Base-by-base conservation (phyloP, 2,888 invertebrate genomes). In the Phengaris arion region DNA sequence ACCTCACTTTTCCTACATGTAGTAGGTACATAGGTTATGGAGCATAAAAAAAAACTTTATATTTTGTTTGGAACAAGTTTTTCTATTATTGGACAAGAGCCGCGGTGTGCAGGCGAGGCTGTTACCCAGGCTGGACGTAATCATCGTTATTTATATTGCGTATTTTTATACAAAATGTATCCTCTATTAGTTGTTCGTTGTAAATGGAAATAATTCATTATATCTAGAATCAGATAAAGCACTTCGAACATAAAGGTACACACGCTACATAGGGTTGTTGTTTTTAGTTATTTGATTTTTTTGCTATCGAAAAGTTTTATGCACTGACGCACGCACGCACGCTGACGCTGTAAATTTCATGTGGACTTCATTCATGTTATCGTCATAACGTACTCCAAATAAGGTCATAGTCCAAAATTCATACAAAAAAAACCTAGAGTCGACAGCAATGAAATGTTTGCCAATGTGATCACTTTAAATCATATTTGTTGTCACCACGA, bases 101-200 rank as follows among this genome's bases (percentile, higher is more conserved):
- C 72, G 52, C 35, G 35, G 35, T 52, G 72, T 72, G 15, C 72
- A 35, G 12, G 13, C 52, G 15, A 54, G 48, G 52, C 12, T 5
- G 45, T 15, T 2, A 45, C 22, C 54, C 52, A 6, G 13, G 46
- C 45, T 35, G 45, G 55, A 15, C 13, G 57, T 74, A 72, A 54
- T 72, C 22, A 22, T 48, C 48, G 52, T 52, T 54, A 52, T 72
- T 72, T 52, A 13, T 54, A 13, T 35, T 52, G 12, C 72, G 54
- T 72, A 35, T 72, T 70, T 70, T 54, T 72, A 72, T 72, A 72
- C 52, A 72, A 72, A 72, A 54, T 54, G 35, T 72, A 54, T 72
- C 54, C 72, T 54, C 72, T 52, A 72, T 72, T 72, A 13, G 72
- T 51, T 70, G 35, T 9, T 10, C 48, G 22, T 52, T 12, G n/a